phyloP scores from a whole-genome alignment of 2,113 vertebrate species.

The Sula dactylatra region DNA sequence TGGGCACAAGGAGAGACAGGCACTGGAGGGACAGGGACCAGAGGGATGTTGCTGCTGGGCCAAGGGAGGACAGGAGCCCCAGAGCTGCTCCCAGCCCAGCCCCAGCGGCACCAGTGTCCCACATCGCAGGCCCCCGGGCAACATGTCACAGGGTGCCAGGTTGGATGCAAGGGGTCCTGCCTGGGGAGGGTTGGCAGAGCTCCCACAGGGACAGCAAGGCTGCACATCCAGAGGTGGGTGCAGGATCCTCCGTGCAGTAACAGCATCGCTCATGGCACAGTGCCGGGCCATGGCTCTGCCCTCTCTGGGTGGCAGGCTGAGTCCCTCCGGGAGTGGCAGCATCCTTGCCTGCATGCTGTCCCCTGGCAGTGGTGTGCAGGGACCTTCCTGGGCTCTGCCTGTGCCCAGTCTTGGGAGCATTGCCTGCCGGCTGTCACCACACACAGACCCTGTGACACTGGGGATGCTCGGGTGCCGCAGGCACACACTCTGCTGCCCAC shows the following conservation, averaged over 20 bases:
- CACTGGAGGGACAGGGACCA: neutral
- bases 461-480: neutral
- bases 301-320: neutral
- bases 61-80: neutral
- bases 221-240: neutral
- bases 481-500: neutral
- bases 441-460: neutral
- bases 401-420: neutral
- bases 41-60: neutral
- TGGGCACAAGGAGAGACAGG: neutral
- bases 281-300: neutral
- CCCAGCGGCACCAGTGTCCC: neutral
- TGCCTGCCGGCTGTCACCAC: neutral
- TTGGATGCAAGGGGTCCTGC: neutral
- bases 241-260: neutral
- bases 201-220: neutral
- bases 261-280: neutral
- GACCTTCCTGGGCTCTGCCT: neutral
- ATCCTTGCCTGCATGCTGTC: neutral
- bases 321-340: neutral
- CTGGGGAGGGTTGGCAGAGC: neutral
- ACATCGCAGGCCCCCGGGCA: neutral
- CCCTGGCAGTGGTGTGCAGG: neutral
- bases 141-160: accelerated
- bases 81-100: neutral